Evolutionary conservation across 2,113 vertebrate species (phyloP).

Genomic region (Agelaius phoeniceus): DNA sequence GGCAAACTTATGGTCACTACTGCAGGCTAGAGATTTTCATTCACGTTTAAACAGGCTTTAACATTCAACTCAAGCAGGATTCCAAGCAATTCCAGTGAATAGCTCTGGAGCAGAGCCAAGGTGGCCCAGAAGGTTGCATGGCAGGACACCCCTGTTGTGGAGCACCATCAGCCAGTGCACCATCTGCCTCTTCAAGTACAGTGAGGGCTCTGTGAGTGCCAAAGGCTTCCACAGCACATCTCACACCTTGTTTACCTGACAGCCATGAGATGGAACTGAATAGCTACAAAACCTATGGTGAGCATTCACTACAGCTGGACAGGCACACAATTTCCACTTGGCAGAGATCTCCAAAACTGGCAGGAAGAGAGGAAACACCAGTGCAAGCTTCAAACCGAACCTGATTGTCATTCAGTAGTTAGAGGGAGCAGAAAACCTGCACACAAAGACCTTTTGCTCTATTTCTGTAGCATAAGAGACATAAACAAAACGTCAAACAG

Average conservation of each 20-base stretch:
- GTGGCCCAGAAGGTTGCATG: neutral
- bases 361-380: slow-evolving; percentile 16
- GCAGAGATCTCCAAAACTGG: neutral
- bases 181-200: neutral
- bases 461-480: slow-evolving; percentile 23
- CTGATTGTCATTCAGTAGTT: slow-evolving; percentile 34
- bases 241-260: neutral
- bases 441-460: slow-evolving; percentile 17
- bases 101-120: neutral
- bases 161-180: neutral
- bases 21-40: neutral
- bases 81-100: neutral
- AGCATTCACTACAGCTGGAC: neutral
- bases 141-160: rapidly evolving
- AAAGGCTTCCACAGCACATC: neutral
- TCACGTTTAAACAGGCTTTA: neutral
- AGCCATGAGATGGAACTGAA: neutral
- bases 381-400: neutral
- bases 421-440: slow-evolving; percentile 33
- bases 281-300: neutral
- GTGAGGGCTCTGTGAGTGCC: neutral
- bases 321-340: neutral
- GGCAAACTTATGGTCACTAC: neutral
- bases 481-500: slow-evolving; percentile 57
- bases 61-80: neutral